Evolutionary conservation across 2,113 vertebrate species (phyloP).

Genomic region (Campylomormyrus tamandua): DNA sequence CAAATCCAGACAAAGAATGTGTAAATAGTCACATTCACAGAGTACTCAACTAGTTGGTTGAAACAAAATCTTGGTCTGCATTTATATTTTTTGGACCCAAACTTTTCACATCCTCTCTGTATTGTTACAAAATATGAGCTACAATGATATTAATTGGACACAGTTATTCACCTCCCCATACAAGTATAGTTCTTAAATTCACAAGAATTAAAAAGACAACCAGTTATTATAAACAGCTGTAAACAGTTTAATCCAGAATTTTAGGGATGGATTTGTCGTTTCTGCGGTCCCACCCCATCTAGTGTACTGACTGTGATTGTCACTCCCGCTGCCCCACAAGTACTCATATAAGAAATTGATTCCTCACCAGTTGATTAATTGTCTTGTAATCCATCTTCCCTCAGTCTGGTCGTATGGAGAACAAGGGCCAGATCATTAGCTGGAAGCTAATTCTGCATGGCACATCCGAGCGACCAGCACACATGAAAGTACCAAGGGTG

Average conservation of each 20-base stretch:
- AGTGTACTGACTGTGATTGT: neutral
- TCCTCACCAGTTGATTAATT: neutral
- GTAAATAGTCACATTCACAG: neutral
- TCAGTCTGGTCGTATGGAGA: slow-evolving; percentile 86
- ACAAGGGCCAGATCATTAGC: slow-evolving; percentile 83
- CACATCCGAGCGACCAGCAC: slow-evolving; percentile 77
- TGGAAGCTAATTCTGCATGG: slow-evolving; percentile 96
- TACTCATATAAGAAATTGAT: neutral
- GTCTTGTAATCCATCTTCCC: neutral
- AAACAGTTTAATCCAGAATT: neutral
- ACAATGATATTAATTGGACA: neutral
- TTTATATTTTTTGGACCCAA: neutral
- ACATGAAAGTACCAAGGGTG: slow-evolving; percentile 79
- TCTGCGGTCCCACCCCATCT: neutral
- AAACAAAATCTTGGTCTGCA: neutral
- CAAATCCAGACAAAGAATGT: neutral
- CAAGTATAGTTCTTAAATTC: neutral
- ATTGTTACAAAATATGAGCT: neutral
- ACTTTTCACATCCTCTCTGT: neutral
- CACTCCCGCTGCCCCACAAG: neutral
- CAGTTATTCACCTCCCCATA: neutral
- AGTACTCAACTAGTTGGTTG: neutral
- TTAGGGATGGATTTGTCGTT: neutral
- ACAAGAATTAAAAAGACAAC: neutral
- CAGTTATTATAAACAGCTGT: neutral